These are phyloP conservation scores for Thymelicus sylvestris DNA, from an alignment of 2,888 invertebrate species.

Conservation along the genomic window DNA sequence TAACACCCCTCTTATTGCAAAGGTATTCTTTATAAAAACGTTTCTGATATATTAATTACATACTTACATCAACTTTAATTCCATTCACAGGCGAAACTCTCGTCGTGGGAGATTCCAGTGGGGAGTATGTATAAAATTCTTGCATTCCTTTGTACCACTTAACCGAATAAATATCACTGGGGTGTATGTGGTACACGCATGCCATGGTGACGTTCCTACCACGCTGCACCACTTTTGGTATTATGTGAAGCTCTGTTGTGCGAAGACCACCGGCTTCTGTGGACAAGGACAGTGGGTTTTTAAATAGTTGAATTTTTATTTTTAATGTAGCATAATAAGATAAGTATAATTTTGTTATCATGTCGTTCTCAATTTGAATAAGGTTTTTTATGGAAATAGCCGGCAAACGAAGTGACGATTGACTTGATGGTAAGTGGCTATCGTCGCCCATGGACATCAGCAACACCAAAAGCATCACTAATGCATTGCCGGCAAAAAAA, in stretches of 20 bases:
- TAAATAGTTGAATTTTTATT: too few species aligned
- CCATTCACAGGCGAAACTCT: slow-evolving; percentile 90
- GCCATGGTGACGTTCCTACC: slow-evolving; percentile 88
- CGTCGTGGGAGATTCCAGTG: slow-evolving; percentile 88
- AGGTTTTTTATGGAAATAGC: too few species aligned
- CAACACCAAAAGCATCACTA: too few species aligned
- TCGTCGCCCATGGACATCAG: too few species aligned
- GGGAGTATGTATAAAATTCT: slow-evolving; percentile 94
- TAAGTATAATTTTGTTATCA: too few species aligned
- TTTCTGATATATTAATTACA: not conserved
- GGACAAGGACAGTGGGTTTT: slow-evolving; percentile 48
- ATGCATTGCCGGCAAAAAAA: too few species aligned
- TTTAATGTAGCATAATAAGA: too few species aligned
- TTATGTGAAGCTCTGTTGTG: slow-evolving; percentile 89
- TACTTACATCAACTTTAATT: slow-evolving; percentile 93
- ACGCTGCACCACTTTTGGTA: slow-evolving; percentile 89
- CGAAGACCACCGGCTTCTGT: slow-evolving; percentile 87
- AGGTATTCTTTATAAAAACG: too few species aligned
- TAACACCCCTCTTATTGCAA: too few species aligned
- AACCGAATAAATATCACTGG: slow-evolving; percentile 91
- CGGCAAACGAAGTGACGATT: too few species aligned
- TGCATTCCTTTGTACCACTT: slow-evolving; percentile 93
- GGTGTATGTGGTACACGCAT: slow-evolving; percentile 91
- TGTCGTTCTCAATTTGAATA: not conserved
- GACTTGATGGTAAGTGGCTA: too few species aligned